Evolutionary conservation across 2,113 vertebrate species (phyloP).

Genomic region (Hassar affinis): DNA sequence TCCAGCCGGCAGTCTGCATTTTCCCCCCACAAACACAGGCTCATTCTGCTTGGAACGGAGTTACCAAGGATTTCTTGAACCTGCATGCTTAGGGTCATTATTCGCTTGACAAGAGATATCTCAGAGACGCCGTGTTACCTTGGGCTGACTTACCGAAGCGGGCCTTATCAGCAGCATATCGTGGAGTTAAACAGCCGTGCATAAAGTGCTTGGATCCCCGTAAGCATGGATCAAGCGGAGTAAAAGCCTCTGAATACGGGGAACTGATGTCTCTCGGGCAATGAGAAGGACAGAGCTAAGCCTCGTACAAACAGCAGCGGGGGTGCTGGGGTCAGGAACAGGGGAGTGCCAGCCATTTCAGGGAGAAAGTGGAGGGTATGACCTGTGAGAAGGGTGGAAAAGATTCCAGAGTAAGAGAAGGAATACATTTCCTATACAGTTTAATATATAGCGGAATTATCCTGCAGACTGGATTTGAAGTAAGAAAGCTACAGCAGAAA

Average conservation of each 20-base stretch:
- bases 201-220: conserved; percentile 8
- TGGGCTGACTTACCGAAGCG: conserved; percentile 7
- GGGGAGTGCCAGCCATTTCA: conserved; percentile 15
- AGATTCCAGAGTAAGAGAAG: not conserved
- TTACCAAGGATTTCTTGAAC: conserved; percentile 20
- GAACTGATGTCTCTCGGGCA: not conserved
- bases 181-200: conserved; percentile 1
- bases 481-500: not conserved
- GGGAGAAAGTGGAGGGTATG: conserved; percentile 18
- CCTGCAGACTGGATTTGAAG: not conserved
- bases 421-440: not conserved
- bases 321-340: conserved; percentile 33
- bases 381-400: not conserved
- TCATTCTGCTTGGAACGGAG: conserved; percentile 7
- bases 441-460: too few species aligned
- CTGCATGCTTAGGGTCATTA: conserved; percentile 1
- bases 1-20: not conserved
- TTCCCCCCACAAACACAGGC: not conserved
- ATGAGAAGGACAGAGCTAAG: conserved; percentile 4
- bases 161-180: conserved; percentile 11
- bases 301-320: not conserved
- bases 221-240: conserved; percentile 23
- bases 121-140: not conserved
- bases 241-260: conserved; percentile 6
- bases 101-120: conserved; percentile 18